phyloP scores from a whole-genome alignment of 2,888 invertebrate species.

The Himalopsyche kuldschensis region DNA sequence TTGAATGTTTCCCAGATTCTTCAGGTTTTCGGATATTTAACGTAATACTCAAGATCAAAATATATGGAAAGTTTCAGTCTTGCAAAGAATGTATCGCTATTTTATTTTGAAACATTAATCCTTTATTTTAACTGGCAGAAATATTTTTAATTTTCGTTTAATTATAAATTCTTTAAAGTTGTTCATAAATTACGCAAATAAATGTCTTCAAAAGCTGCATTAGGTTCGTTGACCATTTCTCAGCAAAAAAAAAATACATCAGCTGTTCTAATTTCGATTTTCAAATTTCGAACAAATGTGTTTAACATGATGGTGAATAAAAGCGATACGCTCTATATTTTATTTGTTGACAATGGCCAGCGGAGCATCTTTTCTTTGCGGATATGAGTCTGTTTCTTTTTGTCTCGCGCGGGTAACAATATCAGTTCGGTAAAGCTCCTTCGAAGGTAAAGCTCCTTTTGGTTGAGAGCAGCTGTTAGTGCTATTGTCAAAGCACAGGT shows the following conservation, averaged over 20 bases:
- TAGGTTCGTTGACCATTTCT: neutral
- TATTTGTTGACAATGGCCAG: conserved; percentile 20
- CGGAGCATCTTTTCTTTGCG: conserved; percentile 9
- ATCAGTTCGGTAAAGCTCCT: conserved; percentile 1
- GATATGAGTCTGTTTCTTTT: conserved; percentile 14
- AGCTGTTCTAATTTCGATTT: neutral
- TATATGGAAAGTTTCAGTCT: neutral
- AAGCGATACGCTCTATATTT: conserved; percentile 26
- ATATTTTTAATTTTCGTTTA: too few species aligned
- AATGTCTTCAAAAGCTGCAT: neutral
- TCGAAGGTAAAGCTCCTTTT: neutral
- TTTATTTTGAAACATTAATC: neutral
- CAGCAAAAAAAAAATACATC: neutral
- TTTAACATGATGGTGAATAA: conserved; percentile 9
- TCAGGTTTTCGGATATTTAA: neutral
- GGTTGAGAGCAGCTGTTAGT: conserved; percentile 4
- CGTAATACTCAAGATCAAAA: neutral
- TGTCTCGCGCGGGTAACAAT: conserved; percentile 13
- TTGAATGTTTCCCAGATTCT: neutral
- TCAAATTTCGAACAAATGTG: neutral
- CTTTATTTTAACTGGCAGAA: too few species aligned
- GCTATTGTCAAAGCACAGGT: conserved; percentile 9
- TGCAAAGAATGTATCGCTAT: neutral
- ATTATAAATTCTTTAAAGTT: too few species aligned
- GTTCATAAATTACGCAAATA: neutral